Conservation (phyloP, 2,797 vertebrate genomes). For the Oophaga sylvatica region DNA sequence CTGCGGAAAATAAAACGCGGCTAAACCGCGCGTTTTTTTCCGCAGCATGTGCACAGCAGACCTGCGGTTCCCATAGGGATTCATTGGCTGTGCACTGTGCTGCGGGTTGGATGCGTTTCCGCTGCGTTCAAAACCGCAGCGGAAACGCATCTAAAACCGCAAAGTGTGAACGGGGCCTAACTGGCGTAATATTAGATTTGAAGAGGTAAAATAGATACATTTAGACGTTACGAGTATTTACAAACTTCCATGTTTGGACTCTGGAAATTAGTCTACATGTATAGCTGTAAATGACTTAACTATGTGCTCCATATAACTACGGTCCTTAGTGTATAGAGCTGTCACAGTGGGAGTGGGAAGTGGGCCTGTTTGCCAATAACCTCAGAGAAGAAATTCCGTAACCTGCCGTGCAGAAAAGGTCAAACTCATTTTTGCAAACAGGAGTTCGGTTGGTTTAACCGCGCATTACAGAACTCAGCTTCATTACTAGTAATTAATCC, state of each 20-base stretch:
- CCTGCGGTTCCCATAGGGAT: too few species aligned
- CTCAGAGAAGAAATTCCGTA: slow-evolving; percentile 63
- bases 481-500: slow-evolving; percentile 72
- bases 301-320: neutral
- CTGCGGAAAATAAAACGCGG: too few species aligned
- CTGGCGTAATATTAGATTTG: neutral
- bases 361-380: slow-evolving; percentile 54
- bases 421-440: slow-evolving; percentile 69
- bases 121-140: too few species aligned
- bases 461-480: slow-evolving; percentile 64
- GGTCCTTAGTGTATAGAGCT: slow-evolving; percentile 34
- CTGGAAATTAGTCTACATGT: neutral
- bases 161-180: too few species aligned
- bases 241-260: neutral
- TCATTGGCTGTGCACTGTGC: too few species aligned
- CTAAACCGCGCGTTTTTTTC: too few species aligned
- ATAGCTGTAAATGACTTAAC: neutral
- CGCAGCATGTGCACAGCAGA: too few species aligned
- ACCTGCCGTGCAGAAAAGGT: slow-evolving; percentile 66
- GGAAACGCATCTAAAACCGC: too few species aligned
- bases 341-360: slow-evolving; percentile 50
- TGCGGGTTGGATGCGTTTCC: too few species aligned
- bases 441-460: slow-evolving; percentile 68
- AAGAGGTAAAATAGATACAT: neutral
- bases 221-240: neutral